Evolutionary conservation across 1,140 invertebrate genomes (phyloP).

Genomic region (Mactra quadrangularis): DNA sequence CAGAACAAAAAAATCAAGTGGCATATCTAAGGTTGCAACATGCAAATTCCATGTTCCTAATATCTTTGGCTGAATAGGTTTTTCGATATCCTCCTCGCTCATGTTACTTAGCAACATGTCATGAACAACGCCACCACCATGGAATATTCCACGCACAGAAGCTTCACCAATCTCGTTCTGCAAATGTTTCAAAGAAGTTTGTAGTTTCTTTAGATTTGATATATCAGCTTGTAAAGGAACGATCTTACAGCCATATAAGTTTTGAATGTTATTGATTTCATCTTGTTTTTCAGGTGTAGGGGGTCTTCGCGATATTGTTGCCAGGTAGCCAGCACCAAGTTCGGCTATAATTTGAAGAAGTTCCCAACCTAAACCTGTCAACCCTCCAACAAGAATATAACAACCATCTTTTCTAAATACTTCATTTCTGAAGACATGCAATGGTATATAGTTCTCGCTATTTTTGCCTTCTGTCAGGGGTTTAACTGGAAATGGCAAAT

Average conservation of each 20-base stretch:
- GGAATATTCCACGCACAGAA: conserved; percentile 71
- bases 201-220: conserved; percentile 1
- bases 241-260: conserved; percentile 55
- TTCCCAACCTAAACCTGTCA: conserved; percentile 77
- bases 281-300: conserved; percentile 42
- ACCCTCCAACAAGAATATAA: conserved; percentile 74
- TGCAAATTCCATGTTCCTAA: conserved; percentile 77
- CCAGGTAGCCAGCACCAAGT: conserved; percentile 68
- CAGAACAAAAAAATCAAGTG: conserved; percentile 73
- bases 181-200: neutral
- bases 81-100: conserved; percentile 63
- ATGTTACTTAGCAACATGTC: conserved; percentile 65
- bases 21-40: conserved; percentile 58
- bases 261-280: conserved; percentile 60
- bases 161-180: neutral
- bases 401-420: conserved; percentile 59
- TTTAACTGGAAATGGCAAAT: neutral
- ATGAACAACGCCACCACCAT: conserved; percentile 72
- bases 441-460: conserved; percentile 11
- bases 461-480: neutral
- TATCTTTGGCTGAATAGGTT: conserved; percentile 70
- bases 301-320: conserved; percentile 65
- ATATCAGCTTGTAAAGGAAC: conserved; percentile 66
- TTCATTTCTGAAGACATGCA: conserved; percentile 17
- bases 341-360: conserved; percentile 67